Base-by-base conservation (phyloP, 2,797 vertebrate species). In the Anomalospiza imberbis region DNA sequence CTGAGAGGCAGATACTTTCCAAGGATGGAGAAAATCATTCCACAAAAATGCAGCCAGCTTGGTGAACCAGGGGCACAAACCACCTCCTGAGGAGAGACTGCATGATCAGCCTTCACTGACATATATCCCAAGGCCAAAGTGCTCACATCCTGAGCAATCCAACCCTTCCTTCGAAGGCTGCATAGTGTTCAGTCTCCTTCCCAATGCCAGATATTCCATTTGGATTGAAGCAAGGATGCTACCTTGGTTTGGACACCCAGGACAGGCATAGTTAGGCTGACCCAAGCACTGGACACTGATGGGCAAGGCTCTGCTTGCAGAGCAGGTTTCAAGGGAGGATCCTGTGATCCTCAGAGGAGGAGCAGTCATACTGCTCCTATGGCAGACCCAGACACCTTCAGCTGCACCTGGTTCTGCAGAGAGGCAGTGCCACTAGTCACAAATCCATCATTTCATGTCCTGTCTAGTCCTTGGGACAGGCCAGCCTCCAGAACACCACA, bases 211-310 rank as follows among this genome's bases (percentile, higher is more conserved):
- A 76, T 9, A 2, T 47, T 67, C 32, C 14, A 34, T 62, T 2
- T 51, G 78, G 31, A 60, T 2, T 10, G 44, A 73, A 29, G 55
- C 14, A 58, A 58, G 42, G 7, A 6, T 26, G 53, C 18, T 47
- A 6, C 26, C 17, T 68, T 2, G 4, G 19, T 42, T 73, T 38
- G 51, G 61, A 67, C 28, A 50, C 29, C 18, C 11, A 21, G 55
- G 40, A 58, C 25, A 65, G 40, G 58, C 68, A 74, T 0, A 2
- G 36, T 18, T 32, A 31, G 13, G 45, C 32, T 20, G 54, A 48
- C 42, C 15, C 73, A 44, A 50, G 36, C 6, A 13, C 45, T 29
- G 61, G 1, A 3, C 0, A 0, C 40, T 18, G n/a, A 61, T 0
- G 1, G 58, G 32, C 14, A 76, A 0, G 2, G 50, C 38, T 22